phyloP scores from a whole-genome alignment of 2,888 invertebrate species.

The Schizotus pectinicornis region DNA sequence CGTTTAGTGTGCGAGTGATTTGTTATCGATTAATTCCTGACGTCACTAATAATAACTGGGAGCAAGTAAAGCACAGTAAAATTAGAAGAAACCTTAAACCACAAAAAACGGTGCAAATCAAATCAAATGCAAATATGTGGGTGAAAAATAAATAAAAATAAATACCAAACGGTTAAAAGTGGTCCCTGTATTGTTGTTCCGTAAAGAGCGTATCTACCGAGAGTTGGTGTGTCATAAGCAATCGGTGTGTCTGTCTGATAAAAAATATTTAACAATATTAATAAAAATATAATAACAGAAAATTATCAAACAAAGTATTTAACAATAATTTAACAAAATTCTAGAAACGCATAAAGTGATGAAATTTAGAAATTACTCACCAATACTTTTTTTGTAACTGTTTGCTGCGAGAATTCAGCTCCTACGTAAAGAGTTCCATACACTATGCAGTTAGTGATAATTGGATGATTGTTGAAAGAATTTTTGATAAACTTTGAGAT shows the following conservation, averaged over 20 bases:
- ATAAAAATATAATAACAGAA: conserved; percentile 13
- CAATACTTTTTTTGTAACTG: conserved; percentile 69
- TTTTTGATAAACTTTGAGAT: conserved; percentile 37
- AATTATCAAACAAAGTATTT: not conserved
- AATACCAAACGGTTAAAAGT: conserved; percentile 67
- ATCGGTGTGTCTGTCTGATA: conserved; percentile 50
- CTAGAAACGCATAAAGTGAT: conserved; percentile 3
- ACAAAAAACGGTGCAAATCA: not conserved
- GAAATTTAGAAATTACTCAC: conserved; percentile 59
- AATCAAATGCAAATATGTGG: not conserved
- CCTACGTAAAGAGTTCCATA: conserved; percentile 80
- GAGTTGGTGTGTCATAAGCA: conserved; percentile 61
- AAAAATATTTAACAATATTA: conserved; percentile 22
- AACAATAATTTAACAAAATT: too few species aligned
- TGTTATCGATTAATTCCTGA: not conserved
- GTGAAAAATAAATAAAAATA: conserved; percentile 34
- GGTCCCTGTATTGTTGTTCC: conserved; percentile 68
- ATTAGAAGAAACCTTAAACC: not conserved
- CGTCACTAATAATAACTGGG: too few species aligned
- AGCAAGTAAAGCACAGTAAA: too few species aligned
- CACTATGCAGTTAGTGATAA: conserved; percentile 64
- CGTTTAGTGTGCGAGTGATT: too few species aligned
- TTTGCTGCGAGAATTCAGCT: conserved; percentile 83
- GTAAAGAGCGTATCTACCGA: conserved; percentile 67
- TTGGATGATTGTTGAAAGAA: conserved; percentile 60